Evolutionary conservation across 2,888 invertebrate genomes (phyloP).

Genomic region (Caenorhabditis panamensis): DNA sequence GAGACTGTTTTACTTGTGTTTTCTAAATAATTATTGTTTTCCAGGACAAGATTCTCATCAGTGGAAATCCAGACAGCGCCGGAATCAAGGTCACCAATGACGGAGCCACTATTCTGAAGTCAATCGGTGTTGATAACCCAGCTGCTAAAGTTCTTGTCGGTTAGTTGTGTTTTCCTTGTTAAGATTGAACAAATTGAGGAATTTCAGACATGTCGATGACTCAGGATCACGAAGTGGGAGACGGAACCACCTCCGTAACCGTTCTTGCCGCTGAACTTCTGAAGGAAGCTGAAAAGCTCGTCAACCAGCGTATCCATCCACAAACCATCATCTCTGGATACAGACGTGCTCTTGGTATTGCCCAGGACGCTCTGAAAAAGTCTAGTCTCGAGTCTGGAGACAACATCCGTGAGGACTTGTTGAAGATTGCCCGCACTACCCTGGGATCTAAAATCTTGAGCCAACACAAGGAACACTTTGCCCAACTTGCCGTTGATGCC

Average conservation of each 20-base stretch:
- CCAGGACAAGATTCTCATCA: slow-evolving; percentile 84
- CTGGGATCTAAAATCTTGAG: slow-evolving; percentile 97
- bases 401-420: slow-evolving; percentile 89
- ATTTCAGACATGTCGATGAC: slow-evolving; percentile 92
- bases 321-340: slow-evolving; percentile 98
- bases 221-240: slow-evolving; percentile 99
- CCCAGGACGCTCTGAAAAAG: slow-evolving; percentile 88
- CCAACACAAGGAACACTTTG: slow-evolving; percentile 96
- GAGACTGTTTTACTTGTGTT: slow-evolving; percentile 57
- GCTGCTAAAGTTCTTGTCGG: slow-evolving; percentile 97
- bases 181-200: slow-evolving; percentile 66
- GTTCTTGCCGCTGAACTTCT: slow-evolving; percentile 95
- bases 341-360: slow-evolving; percentile 91
- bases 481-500: slow-evolving; percentile 95
- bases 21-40: slow-evolving; percentile 11
- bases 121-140: slow-evolving; percentile 97
- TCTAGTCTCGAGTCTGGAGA: slow-evolving; percentile 89
- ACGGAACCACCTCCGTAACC: slow-evolving; percentile 99
- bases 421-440: slow-evolving; percentile 97
- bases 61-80: slow-evolving; percentile 77
- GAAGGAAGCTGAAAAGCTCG: slow-evolving; percentile 92
- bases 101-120: slow-evolving; percentile 97
- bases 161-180: slow-evolving; percentile 61
- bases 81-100: slow-evolving; percentile 97
- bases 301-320: slow-evolving; percentile 95